Percentiles rank a stretch among this genome's conserved stretches.
Conservation (phyloP, 2,113 vertebrate genomes). For the Seriola quinqueradiata region DNA sequence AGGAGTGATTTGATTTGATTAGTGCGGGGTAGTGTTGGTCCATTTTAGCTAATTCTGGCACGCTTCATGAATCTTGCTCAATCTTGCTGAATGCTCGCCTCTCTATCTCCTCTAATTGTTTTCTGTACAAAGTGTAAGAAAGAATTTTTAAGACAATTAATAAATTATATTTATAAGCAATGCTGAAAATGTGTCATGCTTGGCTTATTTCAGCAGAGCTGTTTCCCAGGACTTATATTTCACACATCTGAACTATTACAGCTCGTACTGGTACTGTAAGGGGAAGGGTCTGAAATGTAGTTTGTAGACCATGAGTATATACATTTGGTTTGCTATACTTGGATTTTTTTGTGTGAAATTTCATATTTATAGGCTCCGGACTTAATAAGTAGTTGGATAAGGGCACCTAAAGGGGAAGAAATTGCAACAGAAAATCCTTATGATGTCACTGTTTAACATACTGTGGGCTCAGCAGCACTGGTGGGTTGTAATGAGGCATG, state of each 20-base stretch:
- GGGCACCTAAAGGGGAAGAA: constrained; percentile 21
- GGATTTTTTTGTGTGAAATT: constrained; percentile 12
- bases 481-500: constrained; percentile 43
- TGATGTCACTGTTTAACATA: constrained; percentile 59
- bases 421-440: constrained; percentile 37
- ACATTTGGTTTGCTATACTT: background rate
- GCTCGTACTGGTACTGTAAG: background rate
- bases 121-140: constrained; percentile 99
- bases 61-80: constrained; percentile 85
- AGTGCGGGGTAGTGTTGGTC: constrained; percentile 84
- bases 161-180: constrained; percentile 99
- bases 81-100: constrained; percentile 91
- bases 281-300: background rate
- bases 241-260: background rate
- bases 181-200: constrained; percentile 61
- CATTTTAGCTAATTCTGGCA: constrained; percentile 85
- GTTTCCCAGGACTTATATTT: background rate
- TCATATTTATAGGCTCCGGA: background rate
- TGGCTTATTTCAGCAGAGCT: constrained; percentile 41
- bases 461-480: constrained; percentile 48
- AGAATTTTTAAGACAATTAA: constrained; percentile 98
- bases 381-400: constrained; percentile 20
- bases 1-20: constrained; percentile 82
- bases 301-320: constrained; percentile 3
- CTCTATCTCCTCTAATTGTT: constrained; percentile 84